Evolutionary conservation across 2,888 invertebrate genomes (phyloP).

Genomic region (Empis stercorea): DNA sequence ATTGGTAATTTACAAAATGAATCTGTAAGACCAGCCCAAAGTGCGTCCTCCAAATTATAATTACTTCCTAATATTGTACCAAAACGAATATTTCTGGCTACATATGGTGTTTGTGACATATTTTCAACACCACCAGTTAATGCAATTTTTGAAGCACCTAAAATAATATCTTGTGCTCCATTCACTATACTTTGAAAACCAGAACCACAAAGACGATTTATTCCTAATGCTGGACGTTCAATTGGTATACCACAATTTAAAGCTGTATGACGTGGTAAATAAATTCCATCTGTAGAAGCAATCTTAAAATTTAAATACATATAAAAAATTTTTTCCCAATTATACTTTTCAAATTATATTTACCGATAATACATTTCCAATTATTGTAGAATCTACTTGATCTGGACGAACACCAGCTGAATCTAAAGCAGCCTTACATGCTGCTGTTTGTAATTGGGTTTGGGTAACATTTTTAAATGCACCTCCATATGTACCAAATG

Average conservation of each 20-base stretch:
- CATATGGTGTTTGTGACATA: slow-evolving; percentile 88
- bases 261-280: slow-evolving; percentile 77
- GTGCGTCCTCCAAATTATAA: slow-evolving; percentile 69
- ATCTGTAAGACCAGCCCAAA: slow-evolving; percentile 85
- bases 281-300: slow-evolving; percentile 70
- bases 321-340: no score
- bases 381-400: slow-evolving; percentile 72
- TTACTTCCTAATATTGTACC: slow-evolving; percentile 72
- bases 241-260: slow-evolving; percentile 74
- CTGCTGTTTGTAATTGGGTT: slow-evolving; percentile 68
- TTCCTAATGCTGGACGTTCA: slow-evolving; percentile 69
- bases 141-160: slow-evolving; percentile 73
- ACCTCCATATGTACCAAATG: slow-evolving; percentile 92
- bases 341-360: slow-evolving; percentile 34
- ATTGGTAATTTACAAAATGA: slow-evolving; percentile 82
- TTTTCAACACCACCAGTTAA: slow-evolving; percentile 89
- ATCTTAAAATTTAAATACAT: slow-evolving; percentile 35
- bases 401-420: slow-evolving; percentile 73
- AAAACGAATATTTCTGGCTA: slow-evolving; percentile 72
- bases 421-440: slow-evolving; percentile 64
- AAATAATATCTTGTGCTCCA: slow-evolving; percentile 81
- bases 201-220: slow-evolving; percentile 93
- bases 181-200: slow-evolving; percentile 92
- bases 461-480: slow-evolving; percentile 59
- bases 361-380: slow-evolving; percentile 82